These are phyloP conservation scores for Protobothrops flavoviridis DNA, from an alignment of 2,113 vertebrate genomes.

Conservation along the genomic window DNA sequence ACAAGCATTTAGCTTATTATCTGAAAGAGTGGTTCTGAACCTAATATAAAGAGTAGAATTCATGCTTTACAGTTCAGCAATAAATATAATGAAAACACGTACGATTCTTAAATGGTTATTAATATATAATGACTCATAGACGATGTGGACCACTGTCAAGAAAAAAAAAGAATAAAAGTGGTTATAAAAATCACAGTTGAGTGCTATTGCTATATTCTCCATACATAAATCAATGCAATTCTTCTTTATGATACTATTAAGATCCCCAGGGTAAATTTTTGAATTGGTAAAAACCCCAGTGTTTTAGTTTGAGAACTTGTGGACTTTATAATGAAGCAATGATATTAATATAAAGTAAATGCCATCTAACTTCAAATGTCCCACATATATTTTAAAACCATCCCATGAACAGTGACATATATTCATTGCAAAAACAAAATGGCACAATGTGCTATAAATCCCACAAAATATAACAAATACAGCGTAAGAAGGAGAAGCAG, in stretches of 20 bases:
- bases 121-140: constrained; percentile 26
- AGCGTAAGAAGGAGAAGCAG: background rate
- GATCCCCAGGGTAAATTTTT: background rate
- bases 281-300: constrained; percentile 18
- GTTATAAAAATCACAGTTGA: constrained; percentile 45
- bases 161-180: constrained; percentile 35
- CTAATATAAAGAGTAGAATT: constrained; percentile 18
- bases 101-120: constrained; percentile 16
- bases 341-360: constrained; percentile 45
- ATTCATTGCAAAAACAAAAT: constrained; percentile 4
- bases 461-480: constrained; percentile 4
- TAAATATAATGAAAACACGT: constrained; percentile 29
- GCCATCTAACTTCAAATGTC: constrained; percentile 23
- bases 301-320: constrained; percentile 23
- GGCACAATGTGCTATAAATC: constrained; percentile 28
- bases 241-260: background rate
- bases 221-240: background rate
- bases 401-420: constrained; percentile 25
- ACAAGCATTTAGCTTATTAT: background rate
- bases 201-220: background rate
- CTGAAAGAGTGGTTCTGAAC: background rate
- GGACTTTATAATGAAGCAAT: constrained; percentile 39
- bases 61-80: constrained; percentile 26
- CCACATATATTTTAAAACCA: constrained; percentile 7
- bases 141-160: constrained; percentile 16